Base-by-base conservation (phyloP, 1,140 invertebrate genomes). In the Bombyx mandarina region DNA sequence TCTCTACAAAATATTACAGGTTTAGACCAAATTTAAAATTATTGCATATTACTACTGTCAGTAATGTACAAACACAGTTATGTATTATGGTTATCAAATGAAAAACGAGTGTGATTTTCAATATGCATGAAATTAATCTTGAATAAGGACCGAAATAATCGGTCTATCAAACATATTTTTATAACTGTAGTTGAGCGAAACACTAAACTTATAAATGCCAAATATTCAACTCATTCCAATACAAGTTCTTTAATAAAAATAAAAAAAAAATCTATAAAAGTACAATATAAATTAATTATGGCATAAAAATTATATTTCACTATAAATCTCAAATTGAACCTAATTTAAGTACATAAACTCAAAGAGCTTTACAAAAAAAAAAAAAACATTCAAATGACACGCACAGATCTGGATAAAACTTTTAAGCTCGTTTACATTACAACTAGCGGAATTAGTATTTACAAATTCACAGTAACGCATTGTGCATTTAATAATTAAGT, bases 211-310 rank as follows among this genome's bases (percentile, higher is more conserved):
- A 79, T 69, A 71, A 67, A 68, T 79, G 72, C 73, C 70, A 73
- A 77, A 75, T 73, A 61, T 69, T 75, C 66, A 67, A 61, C 52
- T 58, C 54, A 67, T 62, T 35, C 26, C 26, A 35, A 35, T 35
- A 35, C 26, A 35, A 35, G 26, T 35, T 35, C 62, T 69, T 63
- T 57, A 68, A 68, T 58, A 73, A 71, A 66, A 67, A 65, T 75
- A 79, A 77, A 79, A 75, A 73, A 77, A 79, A 79, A 78, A 78
- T 74, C 66, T 81, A 84, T 77, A 80, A 78, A 83, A 77, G 69
- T 75, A 75, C 63, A 75, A 47, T 71, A 82, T 84, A 84, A 84
- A 84, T 84, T 84, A 86, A 75, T 81, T 86, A 86, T 86, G 83
- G 81, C 81, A 84, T 84, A 80, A 82, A 79, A 78, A 77, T 79